Conservation (phyloP, 2,888 invertebrate genomes). For the Mythimna lalbum region DNA sequence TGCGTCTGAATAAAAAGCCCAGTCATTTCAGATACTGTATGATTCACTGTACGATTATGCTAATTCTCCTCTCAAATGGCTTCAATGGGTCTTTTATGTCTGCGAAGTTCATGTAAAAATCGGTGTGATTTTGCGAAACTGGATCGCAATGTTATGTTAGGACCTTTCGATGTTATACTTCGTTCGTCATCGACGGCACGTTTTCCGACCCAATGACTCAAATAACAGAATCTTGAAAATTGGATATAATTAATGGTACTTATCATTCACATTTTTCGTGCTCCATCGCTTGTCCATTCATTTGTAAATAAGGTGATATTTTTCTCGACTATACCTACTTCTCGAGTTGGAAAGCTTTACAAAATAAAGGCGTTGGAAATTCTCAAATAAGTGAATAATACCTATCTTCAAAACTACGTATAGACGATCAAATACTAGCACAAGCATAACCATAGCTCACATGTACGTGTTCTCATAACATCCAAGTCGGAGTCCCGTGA, state of each 20-base stretch:
- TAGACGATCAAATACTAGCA: constrained; percentile 28
- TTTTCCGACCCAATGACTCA: constrained; percentile 55
- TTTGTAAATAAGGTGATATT: constrained; percentile 37
- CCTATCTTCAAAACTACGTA: background rate
- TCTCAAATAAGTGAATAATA: background rate
- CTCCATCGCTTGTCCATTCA: constrained; percentile 40
- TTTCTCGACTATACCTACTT: constrained; percentile 18
- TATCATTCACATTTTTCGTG: constrained; percentile 39
- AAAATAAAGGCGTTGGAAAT: background rate
- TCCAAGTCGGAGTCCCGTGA: constrained; percentile 68
- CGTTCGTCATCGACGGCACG: constrained; percentile 28
- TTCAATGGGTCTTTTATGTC: constrained; percentile 40
- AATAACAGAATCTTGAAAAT: constrained; percentile 38
- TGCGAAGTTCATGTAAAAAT: constrained; percentile 40
- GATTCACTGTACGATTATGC: constrained; percentile 58
- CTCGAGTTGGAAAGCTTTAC: background rate
- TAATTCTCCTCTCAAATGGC: constrained; percentile 45
- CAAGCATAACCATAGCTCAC: constrained; percentile 22
- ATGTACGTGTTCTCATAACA: constrained; percentile 52
- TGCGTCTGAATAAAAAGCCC: constrained; percentile 51
- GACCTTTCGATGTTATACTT: constrained; percentile 4
- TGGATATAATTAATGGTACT: constrained; percentile 51
- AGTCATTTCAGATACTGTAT: constrained; percentile 47
- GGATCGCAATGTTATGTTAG: constrained; percentile 32
- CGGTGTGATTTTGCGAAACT: constrained; percentile 32